phyloP scores from a whole-genome alignment of 2,113 vertebrate species.

The Aegotheles bennettii region DNA sequence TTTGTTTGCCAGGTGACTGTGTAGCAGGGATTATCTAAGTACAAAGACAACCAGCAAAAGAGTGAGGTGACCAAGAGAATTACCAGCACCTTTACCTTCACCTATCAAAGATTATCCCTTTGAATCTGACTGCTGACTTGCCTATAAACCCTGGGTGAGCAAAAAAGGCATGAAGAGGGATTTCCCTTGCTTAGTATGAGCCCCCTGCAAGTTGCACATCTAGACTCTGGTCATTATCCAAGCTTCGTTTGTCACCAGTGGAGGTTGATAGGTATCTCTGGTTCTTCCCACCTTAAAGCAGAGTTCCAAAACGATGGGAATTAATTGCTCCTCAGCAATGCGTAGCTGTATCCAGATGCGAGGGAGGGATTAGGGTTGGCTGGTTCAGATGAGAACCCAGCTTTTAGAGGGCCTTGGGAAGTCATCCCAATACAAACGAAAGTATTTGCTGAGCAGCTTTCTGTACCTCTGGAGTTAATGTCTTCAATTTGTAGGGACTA shows the following conservation, averaged over 20 bases:
- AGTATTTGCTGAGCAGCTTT: not conserved
- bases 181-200: not conserved
- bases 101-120: not conserved
- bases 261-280: not conserved
- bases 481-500: not conserved
- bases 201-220: not conserved
- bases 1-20: constrained; percentile 32
- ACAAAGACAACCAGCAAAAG: not conserved
- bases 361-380: not conserved
- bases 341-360: rapidly evolving
- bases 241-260: not conserved
- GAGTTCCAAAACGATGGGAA: not conserved
- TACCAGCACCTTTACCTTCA: not conserved
- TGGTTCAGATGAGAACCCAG: not conserved
- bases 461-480: not conserved
- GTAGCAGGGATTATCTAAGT: not conserved
- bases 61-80: not conserved
- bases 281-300: not conserved
- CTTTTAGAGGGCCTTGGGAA: not conserved
- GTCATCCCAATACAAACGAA: not conserved
- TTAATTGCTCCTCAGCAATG: not conserved
- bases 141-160: not conserved
- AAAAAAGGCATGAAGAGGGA: not conserved
- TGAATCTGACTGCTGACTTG: not conserved
- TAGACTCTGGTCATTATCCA: not conserved